Evolutionary conservation across 2,888 invertebrate species (phyloP), one percentile per base, ranked within the genome.

Genomic region (Nephrotoma appendiculata): DNA sequence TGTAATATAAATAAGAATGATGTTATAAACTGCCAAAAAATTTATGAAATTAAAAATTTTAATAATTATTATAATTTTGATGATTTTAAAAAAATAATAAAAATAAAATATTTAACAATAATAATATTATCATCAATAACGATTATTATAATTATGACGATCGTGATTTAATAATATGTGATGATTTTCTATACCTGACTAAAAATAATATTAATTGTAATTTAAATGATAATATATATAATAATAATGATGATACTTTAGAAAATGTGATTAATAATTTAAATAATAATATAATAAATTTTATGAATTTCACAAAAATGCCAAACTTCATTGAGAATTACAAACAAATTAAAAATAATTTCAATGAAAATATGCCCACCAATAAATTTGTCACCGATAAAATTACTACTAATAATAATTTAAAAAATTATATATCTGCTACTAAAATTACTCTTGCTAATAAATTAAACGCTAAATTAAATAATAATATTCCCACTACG

Each of bases 111-210:
- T 15, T 84, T n/a, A 84, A 84, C 42, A 43, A 84, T 84, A 42
- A 84, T 84, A 42, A 84, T n/a, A 15, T 84, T 41, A 84, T 84
- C 84, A 84, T 84, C 42, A 84, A 42, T 84, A 84, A 42, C 41
- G 41, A 42, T 42, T 42, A 84, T 84, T 41, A 85, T 44, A 19
- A 85, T 85, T 42, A 44, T 44, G 44, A 85, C 45, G 85, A 85
- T 85, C 85, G 85, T 85, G 85, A 85, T 85, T 85, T 44, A 42
- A 85, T 44, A 85, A 85, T 43, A 85, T 85, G 85, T 85, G 85
- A 85, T 85, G 85, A 85, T 85, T 84, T 84, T 84, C 85, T 85
- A 44, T 85, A 85, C 85, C 85, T 85, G 85, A 85, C 44, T 85
- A 85, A 85, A 44, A 85, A 85, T 85, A 85, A 85, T 85, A 43